These are phyloP conservation scores for Agelaius tricolor DNA, from an alignment of 2,113 vertebrate genomes.

Conservation along the genomic window DNA sequence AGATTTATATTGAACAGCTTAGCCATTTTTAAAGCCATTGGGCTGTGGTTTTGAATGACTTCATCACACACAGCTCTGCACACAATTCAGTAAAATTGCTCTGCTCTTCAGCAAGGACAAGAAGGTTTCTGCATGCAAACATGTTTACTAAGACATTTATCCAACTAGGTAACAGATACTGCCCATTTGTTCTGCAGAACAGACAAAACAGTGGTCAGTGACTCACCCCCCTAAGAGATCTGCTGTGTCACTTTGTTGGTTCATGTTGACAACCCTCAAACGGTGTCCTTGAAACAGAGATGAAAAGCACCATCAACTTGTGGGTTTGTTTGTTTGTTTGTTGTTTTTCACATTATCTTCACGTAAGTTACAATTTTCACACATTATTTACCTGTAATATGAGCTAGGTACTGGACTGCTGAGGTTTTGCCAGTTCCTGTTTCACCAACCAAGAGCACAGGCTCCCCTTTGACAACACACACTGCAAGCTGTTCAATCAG, in stretches of 20 bases:
- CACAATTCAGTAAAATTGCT: background rate
- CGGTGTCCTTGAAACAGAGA: constrained; percentile 81
- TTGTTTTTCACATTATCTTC: background rate
- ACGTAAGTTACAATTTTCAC: background rate
- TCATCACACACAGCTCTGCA: background rate
- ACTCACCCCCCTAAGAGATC: constrained; percentile 96
- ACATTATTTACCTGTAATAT: constrained; percentile 82
- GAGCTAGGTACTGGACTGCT: constrained; percentile 90
- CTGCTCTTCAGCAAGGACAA: background rate
- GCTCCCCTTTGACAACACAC: constrained; percentile 88
- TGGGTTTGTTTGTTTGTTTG: background rate
- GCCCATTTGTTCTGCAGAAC: background rate
- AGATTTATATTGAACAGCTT: background rate
- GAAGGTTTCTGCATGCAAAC: background rate
- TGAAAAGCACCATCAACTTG: background rate
- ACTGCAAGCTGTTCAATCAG: constrained; percentile 92
- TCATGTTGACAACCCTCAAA: constrained; percentile 94
- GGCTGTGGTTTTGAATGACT: background rate
- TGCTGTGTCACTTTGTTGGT: constrained; percentile 95
- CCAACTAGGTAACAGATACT: background rate
- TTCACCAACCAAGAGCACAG: constrained; percentile 93
- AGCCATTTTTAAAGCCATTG: background rate
- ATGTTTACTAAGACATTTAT: background rate
- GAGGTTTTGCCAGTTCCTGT: constrained; percentile 97
- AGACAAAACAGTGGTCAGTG: background rate